phyloP scores from a whole-genome alignment of 1,140 invertebrate genomes.

The Telenomus remus region DNA sequence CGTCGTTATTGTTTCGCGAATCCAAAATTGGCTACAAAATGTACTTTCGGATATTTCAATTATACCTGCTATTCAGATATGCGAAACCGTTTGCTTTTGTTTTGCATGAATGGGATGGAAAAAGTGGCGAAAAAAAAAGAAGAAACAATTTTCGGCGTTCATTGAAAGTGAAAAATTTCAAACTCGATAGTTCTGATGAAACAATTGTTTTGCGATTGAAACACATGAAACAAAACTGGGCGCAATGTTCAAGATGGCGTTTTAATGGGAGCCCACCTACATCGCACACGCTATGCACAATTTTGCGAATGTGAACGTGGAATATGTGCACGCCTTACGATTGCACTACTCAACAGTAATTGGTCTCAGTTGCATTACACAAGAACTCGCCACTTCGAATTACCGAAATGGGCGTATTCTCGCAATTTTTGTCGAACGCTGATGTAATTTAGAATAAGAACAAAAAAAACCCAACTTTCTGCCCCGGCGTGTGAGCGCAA shows the following conservation, averaged over 20 bases:
- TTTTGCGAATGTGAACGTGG: constrained; percentile 20
- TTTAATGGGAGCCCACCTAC: constrained; percentile 42
- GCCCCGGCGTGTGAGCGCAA: too few species aligned
- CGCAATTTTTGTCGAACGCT: constrained; percentile 28
- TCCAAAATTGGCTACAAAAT: too few species aligned
- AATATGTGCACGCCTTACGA: constrained; percentile 50
- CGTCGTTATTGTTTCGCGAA: constrained; percentile 26
- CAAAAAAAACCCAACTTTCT: too few species aligned
- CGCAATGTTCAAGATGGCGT: constrained; percentile 10
- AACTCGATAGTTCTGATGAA: too few species aligned
- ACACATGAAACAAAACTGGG: constrained; percentile 4
- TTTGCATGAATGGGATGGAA: too few species aligned
- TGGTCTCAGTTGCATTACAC: constrained; percentile 45
- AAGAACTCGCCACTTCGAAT: constrained; percentile 24
- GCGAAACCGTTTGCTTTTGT: too few species aligned
- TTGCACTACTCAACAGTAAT: constrained; percentile 50
- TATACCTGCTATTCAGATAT: too few species aligned
- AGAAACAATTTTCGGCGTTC: too few species aligned
- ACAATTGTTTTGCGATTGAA: too few species aligned
- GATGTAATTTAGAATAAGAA: constrained; percentile 41
- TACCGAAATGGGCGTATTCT: constrained; percentile 47
- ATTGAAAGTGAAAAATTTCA: too few species aligned
- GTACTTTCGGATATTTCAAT: too few species aligned
- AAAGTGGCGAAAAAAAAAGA: too few species aligned
- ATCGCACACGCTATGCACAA: constrained; percentile 40